Evolutionary conservation across 2,797 vertebrate genomes (phyloP), one percentile per base, ranked within the genome.

Genomic region (Emys orbicularis): DNA sequence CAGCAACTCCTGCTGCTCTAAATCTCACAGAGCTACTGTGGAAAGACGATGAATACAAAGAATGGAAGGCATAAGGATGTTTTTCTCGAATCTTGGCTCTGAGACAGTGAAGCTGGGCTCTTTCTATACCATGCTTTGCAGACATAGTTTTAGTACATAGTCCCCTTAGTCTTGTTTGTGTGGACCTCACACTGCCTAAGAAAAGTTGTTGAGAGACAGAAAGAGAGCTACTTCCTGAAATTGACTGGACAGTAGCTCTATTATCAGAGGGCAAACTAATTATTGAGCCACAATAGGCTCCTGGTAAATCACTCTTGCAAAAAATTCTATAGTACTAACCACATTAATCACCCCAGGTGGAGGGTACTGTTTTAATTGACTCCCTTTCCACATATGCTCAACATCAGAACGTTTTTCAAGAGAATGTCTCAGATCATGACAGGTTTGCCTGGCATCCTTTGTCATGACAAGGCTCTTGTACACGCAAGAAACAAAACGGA

Each of bases 381-480:
- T 92, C 72, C 0, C 11, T 54, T 90, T 77, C 80, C 5, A 34
- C 18, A 77, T 95, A 25, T 65, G 82, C n/a, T 89, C 31, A 54
- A 1, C n/a, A 10, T 80, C 21, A 52, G 27, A 85, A 5, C 4
- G 47, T 81, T 90, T 49, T 49, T 1, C 25, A 83, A 44, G 79
- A 83, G 37, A 84, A 21, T 61, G 83, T 84, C 13, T 4, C 3
- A 81, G 18, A 89, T 52, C 21, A 44, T 44, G 49, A 37, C 1
- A 50, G 0, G 6, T 61, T 13, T 72, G 56, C 41, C 2, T 76
- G 23, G 41, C 9, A 37, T 61, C 0, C 5, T 0, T 27, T 89
- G 27, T 47, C 74, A 77, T 49, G 25, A 76, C 12, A 47, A 47
- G 52, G 86, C 84, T 86, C 56, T 77, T 61, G 2, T 23, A 7